Base-by-base conservation (phyloP, 1,140 invertebrate genomes). In the Aphis craccivora region DNA sequence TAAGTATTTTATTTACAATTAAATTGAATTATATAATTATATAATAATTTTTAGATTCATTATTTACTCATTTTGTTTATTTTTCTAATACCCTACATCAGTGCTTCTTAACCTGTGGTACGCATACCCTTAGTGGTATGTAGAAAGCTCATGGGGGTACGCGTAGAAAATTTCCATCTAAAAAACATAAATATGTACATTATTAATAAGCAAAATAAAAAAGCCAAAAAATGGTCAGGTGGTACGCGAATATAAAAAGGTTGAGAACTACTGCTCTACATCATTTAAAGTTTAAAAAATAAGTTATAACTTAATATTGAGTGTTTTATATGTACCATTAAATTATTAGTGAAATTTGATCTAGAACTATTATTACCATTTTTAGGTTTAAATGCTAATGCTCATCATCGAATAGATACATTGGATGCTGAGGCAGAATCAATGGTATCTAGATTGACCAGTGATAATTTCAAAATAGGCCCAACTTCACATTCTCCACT, bases 351-450 rank as follows among this genome's bases (percentile, higher is more conserved):
- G 18, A n/a, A n/a, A 67, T 67, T 67, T 30, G 1, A 60, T 25
- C n/a, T 30, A 67, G 60, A 5, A 55, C 30, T 67, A 53, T 11
- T 40, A 25, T 25, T 23, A 53, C 35, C 0, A 30, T 23, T 48
- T 93, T 86, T 86, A 93, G 91, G 91, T 93, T 91, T 67, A 92
- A 91, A 92, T 95, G 94, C 51, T 96, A 96, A 93, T 96, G 96
- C 90, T 96, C 96, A 94, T 95, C 97, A 67, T 96, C 97, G 94
- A 95, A 96, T 94, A 40, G 91, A 93, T 93, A 55, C 91, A 76
- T 96, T 98, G 95, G 96, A 97, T 94, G 97, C 97, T 95, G 97
- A 96, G 51, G 97, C 97, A 4, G 96, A 97, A 94, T 97, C 97
- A 94, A 95, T 97, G 86, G 97, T 98, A 3, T 97, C 97, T 25